phyloP scores from a whole-genome alignment of 2,113 vertebrate species.

The Corythornis cristatus region DNA sequence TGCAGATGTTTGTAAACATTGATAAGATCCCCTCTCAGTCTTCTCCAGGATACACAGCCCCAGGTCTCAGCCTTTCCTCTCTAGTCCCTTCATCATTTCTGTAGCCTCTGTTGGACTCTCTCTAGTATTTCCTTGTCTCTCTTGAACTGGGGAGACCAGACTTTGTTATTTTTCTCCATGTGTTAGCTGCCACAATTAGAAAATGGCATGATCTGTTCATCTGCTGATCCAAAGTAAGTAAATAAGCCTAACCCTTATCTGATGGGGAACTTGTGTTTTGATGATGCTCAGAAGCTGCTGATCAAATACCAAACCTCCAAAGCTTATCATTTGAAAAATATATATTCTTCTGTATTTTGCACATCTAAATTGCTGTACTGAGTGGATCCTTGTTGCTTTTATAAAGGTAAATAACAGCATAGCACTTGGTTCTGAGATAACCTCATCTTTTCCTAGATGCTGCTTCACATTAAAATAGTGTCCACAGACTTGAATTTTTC shows the following conservation, averaged over 20 bases:
- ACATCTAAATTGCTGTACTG: background rate
- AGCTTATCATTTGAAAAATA: background rate
- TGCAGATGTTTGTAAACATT: no score
- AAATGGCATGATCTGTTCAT: background rate
- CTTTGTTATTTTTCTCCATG: no score
- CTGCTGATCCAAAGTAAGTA: conserved; percentile 1
- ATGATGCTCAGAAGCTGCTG: background rate
- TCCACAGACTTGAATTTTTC: background rate
- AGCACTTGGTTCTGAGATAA: background rate
- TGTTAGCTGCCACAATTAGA: background rate
- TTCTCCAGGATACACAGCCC: no score
- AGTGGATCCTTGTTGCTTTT: background rate
- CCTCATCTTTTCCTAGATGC: background rate
- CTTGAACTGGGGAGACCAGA: no score
- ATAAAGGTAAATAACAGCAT: background rate
- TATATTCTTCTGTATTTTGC: background rate
- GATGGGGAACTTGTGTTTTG: background rate
- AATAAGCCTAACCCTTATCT: background rate
- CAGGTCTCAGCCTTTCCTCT: no score
- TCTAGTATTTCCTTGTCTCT: no score
- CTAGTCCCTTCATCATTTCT: no score
- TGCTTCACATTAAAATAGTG: background rate
- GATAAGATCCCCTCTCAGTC: no score
- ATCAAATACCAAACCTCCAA: background rate
- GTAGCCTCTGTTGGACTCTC: no score